Conservation (phyloP, 2,113 vertebrate species). For the Euleptes europaea region DNA sequence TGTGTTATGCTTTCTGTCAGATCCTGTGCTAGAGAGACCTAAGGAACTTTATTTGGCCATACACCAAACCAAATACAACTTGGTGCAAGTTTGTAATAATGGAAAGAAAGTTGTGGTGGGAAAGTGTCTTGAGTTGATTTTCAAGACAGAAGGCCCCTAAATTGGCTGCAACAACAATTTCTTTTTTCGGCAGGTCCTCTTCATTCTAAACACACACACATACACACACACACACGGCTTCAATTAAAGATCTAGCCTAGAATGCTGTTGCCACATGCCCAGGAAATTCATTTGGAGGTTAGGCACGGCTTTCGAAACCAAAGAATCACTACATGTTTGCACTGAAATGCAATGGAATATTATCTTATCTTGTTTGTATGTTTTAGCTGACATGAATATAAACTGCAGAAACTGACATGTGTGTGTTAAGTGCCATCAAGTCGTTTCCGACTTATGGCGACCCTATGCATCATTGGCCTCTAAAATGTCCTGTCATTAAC, state of each 20-base stretch:
- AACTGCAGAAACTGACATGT: too few relatives aligned
- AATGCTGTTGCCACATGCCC: constrained; percentile 46
- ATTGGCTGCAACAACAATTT: constrained; percentile 70
- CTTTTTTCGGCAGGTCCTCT: constrained; percentile 68
- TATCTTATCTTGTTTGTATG: too few relatives aligned
- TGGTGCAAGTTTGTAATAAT: constrained; percentile 70
- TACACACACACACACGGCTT: constrained; percentile 20
- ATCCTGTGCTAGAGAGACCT: constrained; percentile 66
- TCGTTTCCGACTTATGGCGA: too few relatives aligned
- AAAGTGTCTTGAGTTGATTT: constrained; percentile 68
- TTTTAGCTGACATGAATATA: too few relatives aligned
- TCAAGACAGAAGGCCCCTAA: constrained; percentile 62
- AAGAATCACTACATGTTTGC: neutral
- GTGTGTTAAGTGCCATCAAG: too few relatives aligned
- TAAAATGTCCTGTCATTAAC: too few relatives aligned
- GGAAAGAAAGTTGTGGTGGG: constrained; percentile 72
- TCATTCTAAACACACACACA: constrained; percentile 40
- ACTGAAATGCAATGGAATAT: neutral
- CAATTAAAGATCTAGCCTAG: constrained; percentile 55
- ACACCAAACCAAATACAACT: constrained; percentile 70
- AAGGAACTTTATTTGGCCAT: constrained; percentile 65
- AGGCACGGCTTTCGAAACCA: constrained; percentile 15
- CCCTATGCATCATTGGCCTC: too few relatives aligned
- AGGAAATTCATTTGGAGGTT: constrained; percentile 59
- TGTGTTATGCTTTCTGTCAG: constrained; percentile 72